Evolutionary conservation across 2,888 invertebrate species (phyloP).

Genomic region (Pheosia tremula): DNA sequence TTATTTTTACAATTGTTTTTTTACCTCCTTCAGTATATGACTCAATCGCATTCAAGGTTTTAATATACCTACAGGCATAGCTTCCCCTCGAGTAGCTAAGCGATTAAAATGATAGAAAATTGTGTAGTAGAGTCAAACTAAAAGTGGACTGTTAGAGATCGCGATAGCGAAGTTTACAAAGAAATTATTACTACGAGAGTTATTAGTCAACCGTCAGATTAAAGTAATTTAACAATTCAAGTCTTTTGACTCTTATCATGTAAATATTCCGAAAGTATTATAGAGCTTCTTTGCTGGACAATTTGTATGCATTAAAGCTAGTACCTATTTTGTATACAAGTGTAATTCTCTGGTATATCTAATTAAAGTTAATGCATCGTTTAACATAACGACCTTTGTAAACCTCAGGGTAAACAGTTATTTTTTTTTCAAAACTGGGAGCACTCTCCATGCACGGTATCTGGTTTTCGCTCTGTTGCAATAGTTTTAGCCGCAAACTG

Average conservation of each 20-base stretch:
- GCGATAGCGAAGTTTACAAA: neutral
- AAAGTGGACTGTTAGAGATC: neutral
- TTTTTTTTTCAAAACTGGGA: slow-evolving; percentile 9
- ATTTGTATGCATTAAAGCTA: slow-evolving; percentile 8
- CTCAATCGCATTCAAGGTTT: neutral
- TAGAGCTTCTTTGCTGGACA: neutral
- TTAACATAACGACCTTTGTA: slow-evolving; percentile 22
- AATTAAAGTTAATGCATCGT: slow-evolving; percentile 29
- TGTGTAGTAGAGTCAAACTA: neutral
- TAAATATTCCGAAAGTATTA: neutral
- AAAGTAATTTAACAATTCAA: neutral
- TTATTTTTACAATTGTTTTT: slow-evolving; percentile 16
- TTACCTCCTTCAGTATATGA: neutral
- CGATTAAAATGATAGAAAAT: neutral
- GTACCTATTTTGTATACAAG: neutral
- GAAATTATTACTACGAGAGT: neutral
- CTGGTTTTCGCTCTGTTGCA: slow-evolving; percentile 4
- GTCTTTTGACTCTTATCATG: neutral
- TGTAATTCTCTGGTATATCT: slow-evolving; percentile 15
- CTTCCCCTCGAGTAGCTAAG: too few relatives aligned
- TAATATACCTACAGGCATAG: neutral
- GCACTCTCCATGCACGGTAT: slow-evolving; percentile 6
- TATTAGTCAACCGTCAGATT: neutral
- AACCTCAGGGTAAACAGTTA: slow-evolving; percentile 11
- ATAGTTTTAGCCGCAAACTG: slow-evolving; percentile 27